Conservation (phyloP, 2,797 vertebrate species). For the Takifugu ocellatus region DNA sequence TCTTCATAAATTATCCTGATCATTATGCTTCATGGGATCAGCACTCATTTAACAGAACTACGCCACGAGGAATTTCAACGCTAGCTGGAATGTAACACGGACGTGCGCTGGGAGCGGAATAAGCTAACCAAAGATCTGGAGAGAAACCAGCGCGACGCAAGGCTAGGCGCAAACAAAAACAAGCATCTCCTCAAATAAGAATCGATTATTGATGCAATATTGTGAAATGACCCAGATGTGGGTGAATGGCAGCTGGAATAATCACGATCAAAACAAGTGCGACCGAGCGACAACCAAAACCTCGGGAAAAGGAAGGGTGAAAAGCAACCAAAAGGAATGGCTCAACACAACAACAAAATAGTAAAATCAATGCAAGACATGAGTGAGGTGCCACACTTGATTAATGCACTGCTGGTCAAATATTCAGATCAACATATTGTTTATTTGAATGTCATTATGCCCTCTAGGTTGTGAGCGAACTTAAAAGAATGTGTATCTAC, state of each 20-base stretch:
- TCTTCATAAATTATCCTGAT: constrained; percentile 74
- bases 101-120: constrained; percentile 22
- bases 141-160: constrained; percentile 48
- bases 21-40: constrained; percentile 70
- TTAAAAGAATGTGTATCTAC: constrained; percentile 50
- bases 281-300: constrained; percentile 43
- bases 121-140: constrained; percentile 46
- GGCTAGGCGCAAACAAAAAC: constrained; percentile 54
- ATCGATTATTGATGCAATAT: constrained; percentile 69
- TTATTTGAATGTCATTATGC: constrained; percentile 31
- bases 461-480: constrained; percentile 30
- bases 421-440: constrained; percentile 17
- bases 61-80: constrained; percentile 63
- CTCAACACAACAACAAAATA: not conserved
- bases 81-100: constrained; percentile 47
- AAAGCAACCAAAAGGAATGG: not conserved
- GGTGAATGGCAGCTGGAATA: constrained; percentile 62
- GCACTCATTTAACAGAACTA: constrained; percentile 73
- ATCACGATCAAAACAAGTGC: constrained; percentile 60
- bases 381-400: not conserved
- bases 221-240: constrained; percentile 64
- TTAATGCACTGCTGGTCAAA: constrained; percentile 27
- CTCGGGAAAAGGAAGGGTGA: constrained; percentile 14
- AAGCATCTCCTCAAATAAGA: constrained; percentile 56
- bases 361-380: constrained; percentile 21